Conservation (phyloP, 2,888 invertebrate species). For the Dasysyrphus albostriatus region DNA sequence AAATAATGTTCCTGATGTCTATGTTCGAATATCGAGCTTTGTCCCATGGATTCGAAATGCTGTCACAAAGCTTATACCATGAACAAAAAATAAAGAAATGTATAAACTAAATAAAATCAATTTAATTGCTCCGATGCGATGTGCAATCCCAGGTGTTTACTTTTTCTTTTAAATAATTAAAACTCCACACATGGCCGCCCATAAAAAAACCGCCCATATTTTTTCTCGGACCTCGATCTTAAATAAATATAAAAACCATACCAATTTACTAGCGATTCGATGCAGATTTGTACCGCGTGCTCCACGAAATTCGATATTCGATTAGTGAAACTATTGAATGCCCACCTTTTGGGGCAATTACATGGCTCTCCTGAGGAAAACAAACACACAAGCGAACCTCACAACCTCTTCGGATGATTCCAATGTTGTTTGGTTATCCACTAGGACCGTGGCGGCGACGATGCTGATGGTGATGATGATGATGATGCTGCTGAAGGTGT, state of each 20-base stretch:
- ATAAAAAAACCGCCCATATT: slow-evolving; percentile 51
- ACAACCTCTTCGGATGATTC: slow-evolving; percentile 34
- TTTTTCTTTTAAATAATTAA: slow-evolving; percentile 60
- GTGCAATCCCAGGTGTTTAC: slow-evolving; percentile 49
- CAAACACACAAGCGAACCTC: slow-evolving; percentile 55
- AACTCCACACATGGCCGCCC: slow-evolving; percentile 39
- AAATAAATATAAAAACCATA: slow-evolving; percentile 44
- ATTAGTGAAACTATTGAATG: slow-evolving; percentile 76
- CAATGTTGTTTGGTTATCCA: slow-evolving; percentile 14
- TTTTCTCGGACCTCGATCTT: neutral
- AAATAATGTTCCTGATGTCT: slow-evolving; percentile 82
- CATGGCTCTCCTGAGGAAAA: slow-evolving; percentile 58
- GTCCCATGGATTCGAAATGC: slow-evolving; percentile 80
- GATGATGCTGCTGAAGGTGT: slow-evolving; percentile 75
- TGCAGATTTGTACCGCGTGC: slow-evolving; percentile 64
- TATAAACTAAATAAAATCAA: slow-evolving; percentile 64
- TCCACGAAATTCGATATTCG: slow-evolving; percentile 80
- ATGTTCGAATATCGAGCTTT: slow-evolving; percentile 82
- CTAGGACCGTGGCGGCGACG: neutral
- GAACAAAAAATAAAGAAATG: slow-evolving; percentile 40
- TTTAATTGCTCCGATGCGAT: slow-evolving; percentile 29
- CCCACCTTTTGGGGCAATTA: slow-evolving; percentile 71
- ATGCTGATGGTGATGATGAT: slow-evolving; percentile 35
- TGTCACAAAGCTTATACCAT: slow-evolving; percentile 76
- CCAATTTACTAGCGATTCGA: slow-evolving; percentile 72